Conservation (phyloP, 2,888 invertebrate genomes). For the Cosmia pyralina region DNA sequence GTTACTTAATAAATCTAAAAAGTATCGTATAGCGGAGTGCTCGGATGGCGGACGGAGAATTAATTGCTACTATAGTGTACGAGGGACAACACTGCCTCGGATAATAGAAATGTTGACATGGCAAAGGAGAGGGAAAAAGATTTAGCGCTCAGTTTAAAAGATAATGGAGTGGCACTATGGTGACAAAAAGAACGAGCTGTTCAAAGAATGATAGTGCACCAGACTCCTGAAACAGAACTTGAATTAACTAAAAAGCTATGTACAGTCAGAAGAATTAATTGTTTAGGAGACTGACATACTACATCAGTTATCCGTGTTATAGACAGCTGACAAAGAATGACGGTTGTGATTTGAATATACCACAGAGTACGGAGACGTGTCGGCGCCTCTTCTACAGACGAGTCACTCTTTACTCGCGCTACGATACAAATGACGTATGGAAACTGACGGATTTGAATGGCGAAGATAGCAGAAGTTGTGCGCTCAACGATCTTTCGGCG, state of each 20-base stretch:
- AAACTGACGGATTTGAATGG: background rate
- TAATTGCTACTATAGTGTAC: slow-evolving; percentile 41
- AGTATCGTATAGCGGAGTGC: slow-evolving; percentile 36
- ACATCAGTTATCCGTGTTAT: background rate
- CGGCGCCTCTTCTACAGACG: no score
- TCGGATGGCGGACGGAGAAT: slow-evolving; percentile 6
- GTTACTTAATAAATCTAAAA: slow-evolving; percentile 49
- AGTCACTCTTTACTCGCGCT: no score
- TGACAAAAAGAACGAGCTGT: background rate
- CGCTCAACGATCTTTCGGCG: no score
- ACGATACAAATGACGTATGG: background rate
- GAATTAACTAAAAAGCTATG: background rate
- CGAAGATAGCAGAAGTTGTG: background rate
- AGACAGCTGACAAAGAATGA: background rate
- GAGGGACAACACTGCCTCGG: background rate
- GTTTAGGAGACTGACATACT: background rate
- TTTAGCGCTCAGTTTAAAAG: background rate
- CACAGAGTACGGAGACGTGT: no score
- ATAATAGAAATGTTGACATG: slow-evolving; percentile 8
- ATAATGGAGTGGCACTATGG: background rate
- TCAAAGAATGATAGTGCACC: background rate
- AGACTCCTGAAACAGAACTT: background rate
- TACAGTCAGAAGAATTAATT: background rate
- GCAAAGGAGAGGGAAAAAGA: background rate
- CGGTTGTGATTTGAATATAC: background rate